Evolutionary conservation across 1,140 invertebrate species (phyloP), one percentile per base, ranked within the genome.

Genomic region (Telenomus remus): DNA sequence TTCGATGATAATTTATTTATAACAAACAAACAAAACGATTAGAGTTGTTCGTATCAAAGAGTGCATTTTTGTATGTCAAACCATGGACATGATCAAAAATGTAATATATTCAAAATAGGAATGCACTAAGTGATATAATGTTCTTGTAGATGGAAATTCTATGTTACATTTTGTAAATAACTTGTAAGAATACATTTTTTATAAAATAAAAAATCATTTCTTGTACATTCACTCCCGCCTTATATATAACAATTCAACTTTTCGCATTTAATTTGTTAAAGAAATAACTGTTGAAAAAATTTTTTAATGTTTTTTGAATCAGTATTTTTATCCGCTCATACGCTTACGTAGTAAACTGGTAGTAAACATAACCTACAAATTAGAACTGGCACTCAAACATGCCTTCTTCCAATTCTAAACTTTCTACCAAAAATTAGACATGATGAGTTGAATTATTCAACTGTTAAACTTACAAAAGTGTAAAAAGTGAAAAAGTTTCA

Each of bases 161-260:
- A 77, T 73, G 61, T 68, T 54, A 61, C 56, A 55, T 50, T 71
- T 76, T 79, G 77, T 79, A 79, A 73, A 77, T 76, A 76, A 66
- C 59, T 76, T 72, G 63, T 63, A 70, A 48, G 27, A 70, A 72
- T 79, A 74, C 44, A 47, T 74, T 74, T 68, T 69, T 54, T 46
- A 55, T 61, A 69, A 64, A 63, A 57, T 50, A 55, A 44, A 44
- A 13, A 13, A 44, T 44, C n/a, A n/a, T 13, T 12, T 7, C 13
- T 13, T 14, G 13, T 44, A 12, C 19, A 27, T 27, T 27, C 6
- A 27, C 19, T 27, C 19, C 19, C 19, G 1, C 19, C 19, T 27
- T 27, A n/a, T n/a, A n/a, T n/a, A n/a, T n/a, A 27, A 27, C 6
- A 27, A 27, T 27, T 27, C 19, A n/a, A n/a, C n/a, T n/a, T n/a